These are phyloP conservation scores for Charadrius vociferus DNA, from an alignment of 2,113 vertebrate genomes.

Conservation along the genomic window DNA sequence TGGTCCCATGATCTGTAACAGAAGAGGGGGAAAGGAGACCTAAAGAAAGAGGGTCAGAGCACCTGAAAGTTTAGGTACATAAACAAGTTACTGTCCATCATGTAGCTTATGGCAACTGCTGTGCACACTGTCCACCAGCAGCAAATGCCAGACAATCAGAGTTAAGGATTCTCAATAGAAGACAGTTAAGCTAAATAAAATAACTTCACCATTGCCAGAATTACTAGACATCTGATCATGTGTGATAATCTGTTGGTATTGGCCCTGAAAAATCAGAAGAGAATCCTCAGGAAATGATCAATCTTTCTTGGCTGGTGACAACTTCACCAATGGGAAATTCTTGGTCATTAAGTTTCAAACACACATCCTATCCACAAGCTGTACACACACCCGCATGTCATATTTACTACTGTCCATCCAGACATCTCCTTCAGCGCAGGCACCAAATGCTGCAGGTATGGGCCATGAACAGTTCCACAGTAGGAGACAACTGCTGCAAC, in stretches of 20 bases:
- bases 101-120: not conserved
- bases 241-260: not conserved
- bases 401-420: not conserved
- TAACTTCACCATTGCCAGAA: not conserved
- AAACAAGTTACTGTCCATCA: not conserved
- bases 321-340: not conserved
- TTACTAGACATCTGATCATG: not conserved
- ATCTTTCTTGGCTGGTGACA: not conserved
- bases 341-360: not conserved
- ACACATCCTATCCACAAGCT: not conserved
- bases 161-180: not conserved
- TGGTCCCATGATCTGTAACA: not conserved
- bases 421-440: not conserved
- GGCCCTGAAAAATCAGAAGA: not conserved
- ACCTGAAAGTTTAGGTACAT: not conserved
- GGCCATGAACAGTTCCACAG: not conserved
- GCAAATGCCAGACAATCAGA: not conserved
- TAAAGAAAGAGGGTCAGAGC: not conserved
- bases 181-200: not conserved
- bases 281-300: accelerated
- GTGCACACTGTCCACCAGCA: accelerated
- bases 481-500: not conserved
- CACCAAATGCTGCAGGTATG: not conserved
- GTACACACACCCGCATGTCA: accelerated
- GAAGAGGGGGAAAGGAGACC: not conserved